Conservation (phyloP, 2,888 invertebrate species). For the Sesamia inferens region DNA sequence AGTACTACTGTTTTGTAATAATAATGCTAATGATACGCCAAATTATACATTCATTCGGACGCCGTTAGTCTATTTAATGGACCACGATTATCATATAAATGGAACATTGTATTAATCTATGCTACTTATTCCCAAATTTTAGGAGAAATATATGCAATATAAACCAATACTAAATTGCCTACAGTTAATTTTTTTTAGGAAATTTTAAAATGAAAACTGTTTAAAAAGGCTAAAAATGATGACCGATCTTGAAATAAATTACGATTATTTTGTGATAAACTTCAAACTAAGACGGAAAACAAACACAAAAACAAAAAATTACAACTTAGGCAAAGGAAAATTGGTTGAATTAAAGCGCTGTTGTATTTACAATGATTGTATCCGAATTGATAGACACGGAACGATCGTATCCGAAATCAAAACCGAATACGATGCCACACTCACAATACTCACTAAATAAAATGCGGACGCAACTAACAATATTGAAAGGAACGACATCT, state of each 20-base stretch:
- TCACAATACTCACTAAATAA: constrained; percentile 70
- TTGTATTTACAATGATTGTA: background rate
- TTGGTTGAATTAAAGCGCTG: background rate
- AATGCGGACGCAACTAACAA: constrained; percentile 64
- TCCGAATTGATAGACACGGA: constrained; percentile 8
- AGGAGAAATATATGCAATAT: constrained; percentile 38
- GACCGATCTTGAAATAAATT: background rate
- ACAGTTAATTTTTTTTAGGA: background rate
- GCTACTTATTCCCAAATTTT: constrained; percentile 36
- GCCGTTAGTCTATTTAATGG: constrained; percentile 56
- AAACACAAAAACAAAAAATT: no score
- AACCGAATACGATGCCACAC: constrained; percentile 53
- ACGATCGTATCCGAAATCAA: constrained; percentile 14
- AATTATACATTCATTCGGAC: constrained; percentile 58
- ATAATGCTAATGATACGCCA: constrained; percentile 45
- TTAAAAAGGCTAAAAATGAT: no score
- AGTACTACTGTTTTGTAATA: constrained; percentile 32
- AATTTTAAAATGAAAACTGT: background rate
- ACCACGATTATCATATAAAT: constrained; percentile 53
- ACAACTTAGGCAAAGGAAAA: no score
- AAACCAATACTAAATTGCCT: constrained; percentile 3
- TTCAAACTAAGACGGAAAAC: no score
- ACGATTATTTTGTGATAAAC: no score
- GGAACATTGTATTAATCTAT: constrained; percentile 51
- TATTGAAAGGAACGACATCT: constrained; percentile 69